These are phyloP conservation scores for Aphelocoma californica DNA, from an alignment of 2,797 vertebrate genomes.

Conservation along the genomic window DNA sequence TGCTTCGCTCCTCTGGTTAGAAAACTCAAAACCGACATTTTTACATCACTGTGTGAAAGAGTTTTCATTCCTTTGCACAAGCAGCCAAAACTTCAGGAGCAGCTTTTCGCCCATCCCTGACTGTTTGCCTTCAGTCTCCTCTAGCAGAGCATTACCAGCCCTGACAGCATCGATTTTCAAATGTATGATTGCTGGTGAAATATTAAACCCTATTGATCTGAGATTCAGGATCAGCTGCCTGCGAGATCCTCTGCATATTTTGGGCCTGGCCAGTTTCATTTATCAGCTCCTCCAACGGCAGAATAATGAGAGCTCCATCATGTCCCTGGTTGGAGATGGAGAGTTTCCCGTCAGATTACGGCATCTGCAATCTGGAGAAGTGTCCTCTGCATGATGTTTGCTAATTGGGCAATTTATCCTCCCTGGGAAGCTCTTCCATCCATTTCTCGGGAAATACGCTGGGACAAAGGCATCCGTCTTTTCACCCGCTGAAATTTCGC, in stretches of 20 bases:
- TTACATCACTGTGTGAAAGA: neutral
- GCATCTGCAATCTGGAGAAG: constrained; percentile 19
- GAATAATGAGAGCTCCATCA: constrained; percentile 53
- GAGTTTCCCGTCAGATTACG: constrained; percentile 25
- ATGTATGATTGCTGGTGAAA: constrained; percentile 71
- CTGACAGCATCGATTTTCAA: constrained; percentile 74
- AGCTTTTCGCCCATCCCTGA: constrained; percentile 19
- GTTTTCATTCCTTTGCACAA: neutral
- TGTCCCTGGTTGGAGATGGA: constrained; percentile 11
- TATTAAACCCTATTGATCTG: constrained; percentile 76
- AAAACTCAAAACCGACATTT: neutral
- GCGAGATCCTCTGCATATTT: constrained; percentile 65
- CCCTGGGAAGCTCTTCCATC: constrained; percentile 1
- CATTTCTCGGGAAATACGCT: neutral
- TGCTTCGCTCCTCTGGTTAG: neutral
- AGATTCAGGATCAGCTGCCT: constrained; percentile 68
- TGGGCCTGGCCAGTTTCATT: constrained; percentile 59
- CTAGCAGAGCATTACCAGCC: constrained; percentile 22
- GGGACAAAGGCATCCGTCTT: neutral
- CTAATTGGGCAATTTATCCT: constrained; percentile 48
- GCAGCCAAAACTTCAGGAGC: neutral
- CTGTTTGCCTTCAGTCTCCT: constrained; percentile 32
- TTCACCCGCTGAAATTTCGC: neutral
- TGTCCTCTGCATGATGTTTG: neutral
- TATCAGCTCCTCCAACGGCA: constrained; percentile 59